Evolutionary conservation across 2,113 vertebrate species (phyloP), one percentile per base, ranked within the genome.

Genomic region (Hymenochirus boettgeri): DNA sequence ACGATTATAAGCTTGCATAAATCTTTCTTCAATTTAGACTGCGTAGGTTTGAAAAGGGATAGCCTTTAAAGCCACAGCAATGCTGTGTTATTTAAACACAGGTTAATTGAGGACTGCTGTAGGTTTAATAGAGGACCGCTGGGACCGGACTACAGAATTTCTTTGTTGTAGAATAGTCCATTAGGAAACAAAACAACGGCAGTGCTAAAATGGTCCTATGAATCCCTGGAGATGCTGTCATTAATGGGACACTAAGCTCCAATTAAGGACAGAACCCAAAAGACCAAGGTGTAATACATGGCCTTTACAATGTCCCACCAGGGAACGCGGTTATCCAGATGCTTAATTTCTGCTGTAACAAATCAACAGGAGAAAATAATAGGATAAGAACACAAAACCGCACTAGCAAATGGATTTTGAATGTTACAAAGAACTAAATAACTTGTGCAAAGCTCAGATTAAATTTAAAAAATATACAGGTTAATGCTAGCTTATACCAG

Each of bases 211-310:
- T 89, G 85, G 83, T 83, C 85, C 69, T 70, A 76, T 57, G 76
- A 79, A 70, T 85, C 87, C 73, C 86, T 69, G 59, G 72, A 76
- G 85, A 75, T 78, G 77, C 72, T 62, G 58, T 72, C 74, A 76
- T 87, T 93, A 94, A 87, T 86, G 92, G 90, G 90, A 89, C 85
- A 79, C 88, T 87, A 79, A 85, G 87, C 84, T 86, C 83, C 87
- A 90, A 92, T 96, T 91, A 92, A 88, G 85, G 83, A 75, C 76
- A 73, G 9, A 75, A 82, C 89, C 88, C 85, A 79, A 83, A 88
- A 90, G 86, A 85, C 77, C 73, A 85, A 76, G 73, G 75, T 85
- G 82, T 74, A 82, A 83, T 82, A 74, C 75, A 74, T 2, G 1
- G 71, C 62, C 71, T 72, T 73, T 73, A 63, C 61, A 66, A 74